These are phyloP conservation scores for Selene dorsalis DNA, from an alignment of 2,797 vertebrate species.

Conservation along the genomic window DNA sequence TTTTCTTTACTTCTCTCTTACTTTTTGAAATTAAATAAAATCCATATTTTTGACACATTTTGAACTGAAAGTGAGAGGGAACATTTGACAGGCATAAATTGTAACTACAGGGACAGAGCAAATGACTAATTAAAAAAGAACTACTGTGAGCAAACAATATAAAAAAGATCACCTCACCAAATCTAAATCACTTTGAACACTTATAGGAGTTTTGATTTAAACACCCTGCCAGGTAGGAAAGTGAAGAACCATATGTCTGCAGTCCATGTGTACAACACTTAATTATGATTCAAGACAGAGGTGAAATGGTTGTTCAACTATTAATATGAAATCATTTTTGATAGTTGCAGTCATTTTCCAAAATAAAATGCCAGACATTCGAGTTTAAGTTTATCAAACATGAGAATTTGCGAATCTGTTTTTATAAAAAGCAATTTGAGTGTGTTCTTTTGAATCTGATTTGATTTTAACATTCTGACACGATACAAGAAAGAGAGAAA, in stretches of 20 bases:
- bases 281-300: background rate
- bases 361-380: background rate
- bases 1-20: background rate
- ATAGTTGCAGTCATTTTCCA: background rate
- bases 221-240: background rate
- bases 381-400: background rate
- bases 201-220: background rate
- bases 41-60: background rate
- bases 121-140: background rate
- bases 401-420: background rate
- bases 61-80: background rate
- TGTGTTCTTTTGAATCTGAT: background rate
- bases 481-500: background rate
- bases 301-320: too few species aligned
- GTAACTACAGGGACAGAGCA: background rate
- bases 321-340: background rate
- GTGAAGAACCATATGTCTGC: background rate
- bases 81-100: constrained; percentile 1
- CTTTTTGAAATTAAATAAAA: background rate
- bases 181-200: background rate
- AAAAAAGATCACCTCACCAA: background rate
- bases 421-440: background rate
- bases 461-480: background rate
- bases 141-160: background rate
- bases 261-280: background rate